These are phyloP conservation scores for Xenops minutus DNA, from an alignment of 2,797 vertebrate genomes.

Conservation along the genomic window DNA sequence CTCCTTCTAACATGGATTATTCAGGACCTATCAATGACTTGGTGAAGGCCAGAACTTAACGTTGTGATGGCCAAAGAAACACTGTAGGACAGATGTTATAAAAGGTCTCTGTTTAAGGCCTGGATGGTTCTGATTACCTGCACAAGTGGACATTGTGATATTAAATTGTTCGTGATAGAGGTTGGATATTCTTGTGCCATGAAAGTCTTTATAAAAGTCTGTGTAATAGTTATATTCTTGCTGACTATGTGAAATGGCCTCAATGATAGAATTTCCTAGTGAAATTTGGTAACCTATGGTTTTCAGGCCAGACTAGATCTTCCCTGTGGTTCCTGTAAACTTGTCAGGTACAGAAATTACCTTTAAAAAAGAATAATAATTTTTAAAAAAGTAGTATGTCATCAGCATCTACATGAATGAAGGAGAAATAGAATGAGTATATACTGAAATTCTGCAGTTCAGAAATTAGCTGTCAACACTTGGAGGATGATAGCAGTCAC, in stretches of 20 bases:
- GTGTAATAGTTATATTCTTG: not conserved
- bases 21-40: not conserved
- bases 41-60: not conserved
- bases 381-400: not conserved
- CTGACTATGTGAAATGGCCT: not conserved
- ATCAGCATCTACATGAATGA: not conserved
- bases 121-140: not conserved
- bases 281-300: not conserved
- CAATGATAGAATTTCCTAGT: not conserved
- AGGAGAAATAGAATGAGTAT: not conserved
- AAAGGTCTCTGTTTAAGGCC: not conserved
- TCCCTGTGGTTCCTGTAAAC: not conserved
- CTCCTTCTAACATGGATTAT: not conserved
- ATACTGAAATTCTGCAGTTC: not conserved
- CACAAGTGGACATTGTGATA: not conserved
- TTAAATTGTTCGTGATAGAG: not conserved
- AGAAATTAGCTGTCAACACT: not conserved
- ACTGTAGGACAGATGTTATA: not conserved
- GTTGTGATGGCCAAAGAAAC: not conserved
- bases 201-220: not conserved
- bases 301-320: not conserved
- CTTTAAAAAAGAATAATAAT: not conserved
- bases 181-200: not conserved
- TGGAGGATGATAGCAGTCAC: not conserved
- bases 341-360: not conserved